Evolutionary conservation across 2,797 vertebrate genomes (phyloP).

Genomic region (Eutrigla gurnardus): DNA sequence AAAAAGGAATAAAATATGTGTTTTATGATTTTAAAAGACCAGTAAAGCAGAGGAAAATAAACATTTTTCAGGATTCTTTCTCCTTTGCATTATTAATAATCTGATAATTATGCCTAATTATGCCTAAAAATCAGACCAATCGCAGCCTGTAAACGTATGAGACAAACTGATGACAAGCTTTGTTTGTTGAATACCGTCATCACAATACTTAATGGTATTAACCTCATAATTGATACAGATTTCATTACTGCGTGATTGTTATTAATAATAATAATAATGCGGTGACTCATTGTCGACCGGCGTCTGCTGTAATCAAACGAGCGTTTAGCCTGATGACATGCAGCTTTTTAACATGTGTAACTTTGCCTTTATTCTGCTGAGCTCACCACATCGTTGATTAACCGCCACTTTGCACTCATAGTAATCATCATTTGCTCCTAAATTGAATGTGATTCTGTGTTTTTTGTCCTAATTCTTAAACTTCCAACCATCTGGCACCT

Average conservation of each 20-base stretch:
- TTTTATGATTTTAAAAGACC: no score
- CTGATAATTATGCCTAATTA: background rate
- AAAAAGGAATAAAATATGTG: no score
- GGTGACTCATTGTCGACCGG: no score
- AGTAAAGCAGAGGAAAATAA: background rate
- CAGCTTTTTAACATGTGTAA: no score
- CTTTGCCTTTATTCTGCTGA: background rate
- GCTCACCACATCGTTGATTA: background rate
- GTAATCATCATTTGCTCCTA: background rate
- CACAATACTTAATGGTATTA: background rate
- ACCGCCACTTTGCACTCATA: background rate
- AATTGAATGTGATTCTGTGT: background rate
- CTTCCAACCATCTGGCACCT: constrained; percentile 11
- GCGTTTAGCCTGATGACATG: no score
- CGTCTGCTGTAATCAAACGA: no score
- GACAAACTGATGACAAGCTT: background rate
- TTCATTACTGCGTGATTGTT: no score
- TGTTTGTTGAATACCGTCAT: background rate
- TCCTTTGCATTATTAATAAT: background rate
- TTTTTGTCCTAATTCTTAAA: background rate
- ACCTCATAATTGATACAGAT: background rate
- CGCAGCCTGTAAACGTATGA: no score
- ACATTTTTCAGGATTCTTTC: background rate
- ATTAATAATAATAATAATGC: no score
- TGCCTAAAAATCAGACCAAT: no score